Percentiles rank a stretch among this genome's conserved stretches.
Evolutionary conservation across 1,140 invertebrate genomes (phyloP).

Genomic region (Drosophila repleta): DNA sequence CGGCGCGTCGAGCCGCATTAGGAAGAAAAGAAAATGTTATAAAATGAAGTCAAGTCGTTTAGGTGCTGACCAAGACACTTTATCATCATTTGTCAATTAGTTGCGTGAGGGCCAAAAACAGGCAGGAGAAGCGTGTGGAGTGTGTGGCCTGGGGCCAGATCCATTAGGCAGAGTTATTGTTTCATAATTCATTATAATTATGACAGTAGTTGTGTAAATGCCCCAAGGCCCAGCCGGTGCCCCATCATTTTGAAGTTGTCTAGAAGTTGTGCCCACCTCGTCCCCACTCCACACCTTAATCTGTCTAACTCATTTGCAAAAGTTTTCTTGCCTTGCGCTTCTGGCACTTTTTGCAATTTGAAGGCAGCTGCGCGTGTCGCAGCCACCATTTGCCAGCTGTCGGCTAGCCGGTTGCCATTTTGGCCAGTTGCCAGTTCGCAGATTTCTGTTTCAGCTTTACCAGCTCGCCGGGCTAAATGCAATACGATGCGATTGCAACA

Average conservation of each 20-base stretch:
- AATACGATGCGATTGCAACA: conserved; percentile 47
- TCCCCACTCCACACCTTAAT: conserved; percentile 1
- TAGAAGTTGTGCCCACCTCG: conserved; percentile 11
- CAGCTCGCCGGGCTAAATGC: conserved; percentile 40
- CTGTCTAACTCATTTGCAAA: conserved; percentile 55
- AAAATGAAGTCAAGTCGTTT: conserved; percentile 28
- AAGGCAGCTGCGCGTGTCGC: conserved; percentile 41
- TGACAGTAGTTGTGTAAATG: conserved; percentile 63
- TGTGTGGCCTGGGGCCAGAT: conserved; percentile 20
- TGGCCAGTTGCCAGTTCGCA: conserved; percentile 15
- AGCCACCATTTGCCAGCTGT: conserved; percentile 23
- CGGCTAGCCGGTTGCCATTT: conserved; percentile 17
- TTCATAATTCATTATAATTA: conserved; percentile 80
- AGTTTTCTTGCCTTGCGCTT: conserved; percentile 53
- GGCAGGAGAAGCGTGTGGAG: background rate
- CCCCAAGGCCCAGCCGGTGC: conserved; percentile 33
- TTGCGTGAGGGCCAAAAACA: conserved; percentile 44
- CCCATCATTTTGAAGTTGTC: conserved; percentile 52
- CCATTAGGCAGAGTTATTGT: conserved; percentile 60
- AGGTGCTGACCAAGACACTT: conserved; percentile 62
- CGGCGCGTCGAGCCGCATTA: conserved; percentile 44
- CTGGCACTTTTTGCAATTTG: conserved; percentile 64
- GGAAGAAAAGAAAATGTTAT: conserved; percentile 40
- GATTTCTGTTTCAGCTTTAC: conserved; percentile 45
- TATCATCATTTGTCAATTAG: conserved; percentile 82